Evolutionary conservation across 64 coral and sea anemone genomes (phyloP).

Genomic region (Cladopsammia gracilis): DNA sequence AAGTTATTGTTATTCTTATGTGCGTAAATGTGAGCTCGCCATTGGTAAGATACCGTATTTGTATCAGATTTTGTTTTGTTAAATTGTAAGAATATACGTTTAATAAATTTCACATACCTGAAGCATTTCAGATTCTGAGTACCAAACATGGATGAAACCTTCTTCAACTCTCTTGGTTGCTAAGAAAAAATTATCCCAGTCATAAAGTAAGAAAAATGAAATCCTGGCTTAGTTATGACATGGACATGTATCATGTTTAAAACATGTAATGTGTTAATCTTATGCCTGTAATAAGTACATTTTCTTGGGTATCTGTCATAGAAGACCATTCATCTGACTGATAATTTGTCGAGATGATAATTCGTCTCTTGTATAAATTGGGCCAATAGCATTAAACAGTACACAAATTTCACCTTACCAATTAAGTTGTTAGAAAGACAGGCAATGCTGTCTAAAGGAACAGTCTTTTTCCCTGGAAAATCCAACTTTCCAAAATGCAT

Average conservation of each 20-base stretch:
- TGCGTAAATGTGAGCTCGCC: no score
- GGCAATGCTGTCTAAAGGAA: conserved; percentile 92
- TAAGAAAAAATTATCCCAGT: neutral
- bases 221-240: neutral
- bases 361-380: no score
- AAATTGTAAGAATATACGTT: neutral
- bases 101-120: conserved; percentile 42
- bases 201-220: neutral
- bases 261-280: no score
- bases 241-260: neutral
- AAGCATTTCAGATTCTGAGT: conserved; percentile 91
- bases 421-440: conserved; percentile 89
- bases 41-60: no score
- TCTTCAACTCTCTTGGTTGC: conserved; percentile 84
- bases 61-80: no score
- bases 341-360: no score
- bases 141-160: conserved; percentile 72
- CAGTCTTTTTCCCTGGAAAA: conserved; percentile 92
- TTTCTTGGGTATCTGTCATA: no score
- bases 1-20: no score
- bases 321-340: no score
- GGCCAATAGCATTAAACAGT: neutral
- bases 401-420: conserved; percentile 50
- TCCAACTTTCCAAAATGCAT: conserved; percentile 87
- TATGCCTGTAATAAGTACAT: no score